Percentiles rank a stretch among this genome's conserved stretches.
phyloP scores from a whole-genome alignment of 2,113 vertebrate species.

The Silurus glanis region DNA sequence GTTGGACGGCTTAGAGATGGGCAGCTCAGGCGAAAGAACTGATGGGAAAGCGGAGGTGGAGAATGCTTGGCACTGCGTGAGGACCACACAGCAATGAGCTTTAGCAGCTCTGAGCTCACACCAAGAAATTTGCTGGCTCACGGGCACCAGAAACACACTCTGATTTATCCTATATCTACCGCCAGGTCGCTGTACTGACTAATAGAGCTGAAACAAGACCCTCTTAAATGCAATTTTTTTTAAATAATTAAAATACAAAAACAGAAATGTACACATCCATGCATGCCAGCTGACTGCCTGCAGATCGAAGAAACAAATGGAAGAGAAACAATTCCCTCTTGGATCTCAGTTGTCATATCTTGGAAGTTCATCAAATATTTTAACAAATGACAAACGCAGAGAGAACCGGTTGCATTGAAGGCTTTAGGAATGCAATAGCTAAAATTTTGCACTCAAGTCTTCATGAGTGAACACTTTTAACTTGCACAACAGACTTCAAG shows the following conservation, averaged over 20 bases:
- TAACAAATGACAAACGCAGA: not conserved
- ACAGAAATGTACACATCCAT: not conserved
- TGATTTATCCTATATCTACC: constrained; percentile 5
- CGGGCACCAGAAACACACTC: constrained; percentile 21
- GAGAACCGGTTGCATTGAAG: not conserved
- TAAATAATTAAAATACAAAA: not conserved
- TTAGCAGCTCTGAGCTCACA: constrained; percentile 28
- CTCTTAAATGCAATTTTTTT: not conserved
- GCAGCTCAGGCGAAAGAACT: not conserved
- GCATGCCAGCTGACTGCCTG: not conserved
- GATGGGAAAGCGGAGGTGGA: constrained; percentile 20
- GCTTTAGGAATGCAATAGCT: not conserved
- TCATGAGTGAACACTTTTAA: not conserved
- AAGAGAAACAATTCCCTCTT: not conserved
- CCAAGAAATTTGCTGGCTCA: constrained; percentile 38
- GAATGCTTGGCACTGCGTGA: constrained; percentile 14
- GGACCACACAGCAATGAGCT: constrained; percentile 51
- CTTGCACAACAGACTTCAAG: not conserved
- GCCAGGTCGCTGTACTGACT: constrained; percentile 15
- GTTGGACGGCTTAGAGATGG: constrained; percentile 29
- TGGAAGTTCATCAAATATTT: constrained; percentile 9
- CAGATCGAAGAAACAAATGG: not conserved
- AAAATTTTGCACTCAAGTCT: not conserved
- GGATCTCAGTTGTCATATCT: not conserved
- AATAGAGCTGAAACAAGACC: not conserved